Percentiles rank a stretch among this genome's conserved stretches.
Conservation (phyloP, 2,888 invertebrate genomes). For the Cryptophagus acutangulus region DNA sequence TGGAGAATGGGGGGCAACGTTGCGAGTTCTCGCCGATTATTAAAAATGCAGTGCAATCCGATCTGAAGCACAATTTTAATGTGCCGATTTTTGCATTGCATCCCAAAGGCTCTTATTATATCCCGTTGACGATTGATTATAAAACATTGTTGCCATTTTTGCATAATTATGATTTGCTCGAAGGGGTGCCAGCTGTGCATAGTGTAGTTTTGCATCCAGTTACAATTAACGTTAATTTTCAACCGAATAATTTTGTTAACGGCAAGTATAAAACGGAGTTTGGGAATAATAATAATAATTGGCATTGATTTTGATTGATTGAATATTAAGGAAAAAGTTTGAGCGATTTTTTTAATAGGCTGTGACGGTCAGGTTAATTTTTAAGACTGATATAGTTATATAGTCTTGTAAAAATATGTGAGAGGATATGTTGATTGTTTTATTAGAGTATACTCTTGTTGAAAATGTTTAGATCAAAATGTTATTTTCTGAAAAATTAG, state of each 20-base stretch:
- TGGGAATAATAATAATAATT: conserved; percentile 20
- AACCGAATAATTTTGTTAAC: conserved; percentile 26
- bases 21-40: conserved; percentile 25
- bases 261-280: conserved; percentile 31
- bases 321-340: conserved; percentile 3
- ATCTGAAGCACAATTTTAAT: conserved; percentile 47
- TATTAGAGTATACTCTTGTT: too few species aligned
- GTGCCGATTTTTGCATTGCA: conserved; percentile 89
- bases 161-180: conserved; percentile 57
- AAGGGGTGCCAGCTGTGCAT: conserved; percentile 52
- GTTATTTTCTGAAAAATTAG: too few species aligned
- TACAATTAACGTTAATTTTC: conserved; percentile 83
- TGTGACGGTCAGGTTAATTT: conserved; percentile 43
- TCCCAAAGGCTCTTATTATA: conserved; percentile 82
- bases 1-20: conserved; percentile 27
- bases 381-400: too few species aligned
- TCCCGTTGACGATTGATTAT: conserved; percentile 78
- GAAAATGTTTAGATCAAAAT: too few species aligned
- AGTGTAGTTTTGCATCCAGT: conserved; percentile 74
- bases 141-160: conserved; percentile 66
- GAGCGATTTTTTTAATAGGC: conserved; percentile 27
- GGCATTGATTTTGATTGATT: conserved; percentile 22
- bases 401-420: too few species aligned
- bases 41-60: conserved; percentile 20
- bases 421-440: too few species aligned